Evolutionary conservation across 2,888 invertebrate genomes (phyloP).

Genomic region (Microctonus aethiopoides): DNA sequence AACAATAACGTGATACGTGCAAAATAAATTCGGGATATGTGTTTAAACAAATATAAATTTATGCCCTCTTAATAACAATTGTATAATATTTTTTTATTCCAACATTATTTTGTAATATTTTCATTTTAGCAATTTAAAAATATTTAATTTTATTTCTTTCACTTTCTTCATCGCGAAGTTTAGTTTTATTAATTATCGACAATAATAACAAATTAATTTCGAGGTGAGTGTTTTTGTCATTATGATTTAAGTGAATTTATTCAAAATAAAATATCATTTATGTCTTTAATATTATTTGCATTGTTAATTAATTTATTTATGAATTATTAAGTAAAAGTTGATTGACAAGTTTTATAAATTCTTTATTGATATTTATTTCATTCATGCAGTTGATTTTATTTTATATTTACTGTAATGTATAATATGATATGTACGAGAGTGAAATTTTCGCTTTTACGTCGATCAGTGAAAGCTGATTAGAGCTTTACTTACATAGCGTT

Average conservation of each 20-base stretch:
- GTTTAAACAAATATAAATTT: constrained; percentile 37
- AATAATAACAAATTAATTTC: neutral
- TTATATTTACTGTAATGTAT: too few relatives aligned
- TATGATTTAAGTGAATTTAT: neutral
- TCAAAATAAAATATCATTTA: neutral
- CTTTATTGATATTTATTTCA: neutral
- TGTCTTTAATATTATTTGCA: neutral
- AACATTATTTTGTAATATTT: neutral
- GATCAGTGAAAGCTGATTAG: constrained; percentile 18
- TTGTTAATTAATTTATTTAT: neutral
- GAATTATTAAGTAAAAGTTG: neutral
- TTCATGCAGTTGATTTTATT: neutral
- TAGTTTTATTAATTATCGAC: neutral
- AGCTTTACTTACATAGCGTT: neutral
- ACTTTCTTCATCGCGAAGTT: neutral
- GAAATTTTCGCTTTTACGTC: constrained; percentile 5
- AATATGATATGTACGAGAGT: neutral
- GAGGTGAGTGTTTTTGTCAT: neutral
- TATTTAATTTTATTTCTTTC: neutral
- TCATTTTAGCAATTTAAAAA: too few relatives aligned
- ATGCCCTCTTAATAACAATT: neutral
- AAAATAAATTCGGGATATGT: constrained; percentile 46
- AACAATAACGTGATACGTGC: neutral
- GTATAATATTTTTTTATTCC: neutral
- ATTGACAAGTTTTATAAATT: neutral